A percentile compares a stretch with the other conserved stretches of the same genome.
phyloP scores from a whole-genome alignment of 1,140 invertebrate genomes.

The Aphelinus certus region DNA sequence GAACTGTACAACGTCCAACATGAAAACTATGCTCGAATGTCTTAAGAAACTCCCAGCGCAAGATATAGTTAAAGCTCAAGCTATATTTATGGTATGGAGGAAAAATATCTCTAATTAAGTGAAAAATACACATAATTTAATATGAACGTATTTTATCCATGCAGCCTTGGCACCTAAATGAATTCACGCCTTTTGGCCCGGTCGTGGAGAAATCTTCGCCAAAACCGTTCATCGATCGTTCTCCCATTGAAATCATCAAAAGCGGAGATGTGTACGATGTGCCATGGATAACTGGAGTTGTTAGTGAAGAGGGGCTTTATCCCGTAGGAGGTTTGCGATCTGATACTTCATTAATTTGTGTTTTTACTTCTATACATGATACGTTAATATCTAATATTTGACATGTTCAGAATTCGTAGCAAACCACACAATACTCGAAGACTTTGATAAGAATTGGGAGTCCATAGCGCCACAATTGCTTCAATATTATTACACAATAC shows the following conservation, averaged over 20 bases:
- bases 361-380: not conserved
- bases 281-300: slow-evolving; percentile 46
- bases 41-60: slow-evolving; percentile 1
- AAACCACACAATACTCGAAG: not conserved
- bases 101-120: not conserved
- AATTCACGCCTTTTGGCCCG: slow-evolving; percentile 71
- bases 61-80: not conserved
- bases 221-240: slow-evolving; percentile 68
- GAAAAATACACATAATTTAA: not conserved
- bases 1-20: slow-evolving; percentile 67
- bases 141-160: not conserved
- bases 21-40: slow-evolving; percentile 7
- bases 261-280: slow-evolving; percentile 62
- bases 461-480: slow-evolving; percentile 68
- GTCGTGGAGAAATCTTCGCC: slow-evolving; percentile 65
- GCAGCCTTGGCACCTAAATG: slow-evolving; percentile 64
- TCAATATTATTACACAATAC: slow-evolving; percentile 70
- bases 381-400: not conserved
- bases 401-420: slow-evolving; percentile 37
- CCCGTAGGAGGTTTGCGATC: slow-evolving; percentile 66
- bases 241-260: slow-evolving; percentile 67
- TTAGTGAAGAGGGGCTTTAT: slow-evolving; percentile 71
- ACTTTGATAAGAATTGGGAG: slow-evolving; percentile 68
- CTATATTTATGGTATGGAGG: slow-evolving; percentile 7
- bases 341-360: slow-evolving; percentile 45